Evolutionary conservation across 2,888 invertebrate genomes (phyloP), one percentile per base, ranked within the genome.

Genomic region (Malacosoma neustria): DNA sequence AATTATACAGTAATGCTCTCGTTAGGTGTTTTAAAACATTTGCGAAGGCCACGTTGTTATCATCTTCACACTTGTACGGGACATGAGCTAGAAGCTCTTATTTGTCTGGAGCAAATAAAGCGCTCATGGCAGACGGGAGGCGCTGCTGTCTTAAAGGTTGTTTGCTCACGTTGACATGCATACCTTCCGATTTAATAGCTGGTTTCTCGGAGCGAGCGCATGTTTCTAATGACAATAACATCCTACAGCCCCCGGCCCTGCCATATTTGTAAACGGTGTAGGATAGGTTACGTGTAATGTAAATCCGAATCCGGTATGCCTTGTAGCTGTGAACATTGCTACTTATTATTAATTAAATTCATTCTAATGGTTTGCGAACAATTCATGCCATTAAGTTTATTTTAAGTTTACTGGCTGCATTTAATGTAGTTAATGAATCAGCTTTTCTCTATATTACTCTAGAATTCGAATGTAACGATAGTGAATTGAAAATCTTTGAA

Each of bases 91-190:
- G 74, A 67, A 68, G 62, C 54, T 42, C 48, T 84, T 22, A 72
- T 84, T 82, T 84, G 77, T 63, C 39, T 44, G 45, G 54, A 56
- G 61, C 72, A 85, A 85, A 84, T 76, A 84, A 66, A 60, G 58
- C 73, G 73, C 72, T 77, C 67, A 72, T 68, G 63, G 54, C 60
- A 56, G 59, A 51, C 64, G 62, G 69, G 61, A 60, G n/a, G 68
- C 63, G 55, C 54, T 57, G 57, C 57, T 53, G 50, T 49, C 55
- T 63, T 48, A 54, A 52, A 52, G 47, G 54, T 37, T 81, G 66
- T 81, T 80, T 81, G 65, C 59, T 52, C 54, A 64, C 67, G 74
- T 64, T 72, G 75, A 72, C 70, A 71, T 72, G 76, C 77, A 77
- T 80, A 72, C 71, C 73, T 60, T 59, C 61, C 57, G 62, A 61